Conservation (phyloP, 2,113 vertebrate genomes). For the Bagarius yarrelli region DNA sequence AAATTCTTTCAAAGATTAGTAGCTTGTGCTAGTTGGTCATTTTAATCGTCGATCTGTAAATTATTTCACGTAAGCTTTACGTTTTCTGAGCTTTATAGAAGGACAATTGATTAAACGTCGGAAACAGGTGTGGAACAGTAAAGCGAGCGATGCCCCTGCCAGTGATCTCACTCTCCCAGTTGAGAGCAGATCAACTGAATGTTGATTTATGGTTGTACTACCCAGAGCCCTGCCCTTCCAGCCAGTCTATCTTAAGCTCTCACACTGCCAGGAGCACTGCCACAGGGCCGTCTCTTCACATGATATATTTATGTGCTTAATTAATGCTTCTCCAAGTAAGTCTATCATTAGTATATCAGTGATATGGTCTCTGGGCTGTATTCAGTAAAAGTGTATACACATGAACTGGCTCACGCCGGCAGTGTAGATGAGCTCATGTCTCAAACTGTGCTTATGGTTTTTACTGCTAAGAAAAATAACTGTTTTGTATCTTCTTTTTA, state of each 20-base stretch:
- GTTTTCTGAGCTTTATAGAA: background rate
- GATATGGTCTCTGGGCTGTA: background rate
- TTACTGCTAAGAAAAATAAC: background rate
- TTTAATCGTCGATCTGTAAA: too few species aligned
- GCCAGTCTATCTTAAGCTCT: conserved; percentile 28
- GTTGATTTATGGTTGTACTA: conserved; percentile 41
- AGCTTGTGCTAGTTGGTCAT: background rate
- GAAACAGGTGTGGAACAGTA: conserved; percentile 42
- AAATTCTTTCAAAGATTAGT: background rate
- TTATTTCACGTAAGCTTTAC: background rate
- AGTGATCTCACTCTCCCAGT: conserved; percentile 36
- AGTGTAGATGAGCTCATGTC: background rate
- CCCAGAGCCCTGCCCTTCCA: conserved; percentile 9
- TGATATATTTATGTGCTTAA: conserved; percentile 24
- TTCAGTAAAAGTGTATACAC: background rate
- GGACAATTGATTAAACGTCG: background rate
- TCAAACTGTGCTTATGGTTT: background rate
- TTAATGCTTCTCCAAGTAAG: conserved; percentile 16
- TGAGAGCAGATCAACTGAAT: conserved; percentile 21
- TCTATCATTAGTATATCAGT: conserved; percentile 17
- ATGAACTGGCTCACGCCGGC: background rate
- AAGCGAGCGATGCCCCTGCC: conserved; percentile 7
- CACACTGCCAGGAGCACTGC: background rate
- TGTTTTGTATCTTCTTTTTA: background rate
- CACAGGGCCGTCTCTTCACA: background rate